A percentile compares a stretch with the other conserved stretches of the same genome.
Conservation (phyloP, 2,113 vertebrate species). For the Semnornis frantzii region DNA sequence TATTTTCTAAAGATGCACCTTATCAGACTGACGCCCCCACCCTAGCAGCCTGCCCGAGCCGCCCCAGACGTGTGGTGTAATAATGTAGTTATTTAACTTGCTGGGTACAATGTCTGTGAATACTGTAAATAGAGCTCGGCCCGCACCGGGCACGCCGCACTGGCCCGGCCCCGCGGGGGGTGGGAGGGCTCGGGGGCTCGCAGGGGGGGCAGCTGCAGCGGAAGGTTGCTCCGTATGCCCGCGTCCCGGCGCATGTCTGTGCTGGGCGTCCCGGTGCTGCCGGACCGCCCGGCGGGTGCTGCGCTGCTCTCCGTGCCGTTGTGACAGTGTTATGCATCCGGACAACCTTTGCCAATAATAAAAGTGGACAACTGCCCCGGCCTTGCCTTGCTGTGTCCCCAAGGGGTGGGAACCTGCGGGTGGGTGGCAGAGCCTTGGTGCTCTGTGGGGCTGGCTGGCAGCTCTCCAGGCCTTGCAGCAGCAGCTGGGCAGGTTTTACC, state of each 20-base stretch:
- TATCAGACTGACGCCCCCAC: slow-evolving; percentile 78
- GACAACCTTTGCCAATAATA: slow-evolving; percentile 76
- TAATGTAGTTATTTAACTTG: slow-evolving; percentile 93
- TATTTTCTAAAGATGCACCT: slow-evolving; percentile 82
- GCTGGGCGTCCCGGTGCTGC: not conserved
- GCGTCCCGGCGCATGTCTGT: not conserved
- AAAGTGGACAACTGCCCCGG: slow-evolving; percentile 58
- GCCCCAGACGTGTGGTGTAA: slow-evolving; percentile 69
- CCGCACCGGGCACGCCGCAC: slow-evolving; percentile 14
- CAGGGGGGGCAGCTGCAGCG: not conserved
- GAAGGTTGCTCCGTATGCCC: not conserved
- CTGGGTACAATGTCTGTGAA: slow-evolving; percentile 93
- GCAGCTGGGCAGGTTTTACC: accelerated
- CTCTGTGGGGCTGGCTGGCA: too few relatives aligned
- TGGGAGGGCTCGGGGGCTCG: not conserved
- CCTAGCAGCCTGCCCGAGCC: slow-evolving; percentile 69
- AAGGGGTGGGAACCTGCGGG: accelerated
- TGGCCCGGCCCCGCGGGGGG: not conserved
- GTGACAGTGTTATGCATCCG: slow-evolving; percentile 80
- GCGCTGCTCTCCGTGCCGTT: slow-evolving; percentile 33
- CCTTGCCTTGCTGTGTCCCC: not conserved
- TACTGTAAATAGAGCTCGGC: slow-evolving; percentile 91
- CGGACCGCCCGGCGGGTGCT: not conserved
- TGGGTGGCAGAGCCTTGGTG: accelerated
- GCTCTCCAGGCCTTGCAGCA: accelerated